phyloP scores from a whole-genome alignment of 2,888 invertebrate species.

The Litoditis marina region DNA sequence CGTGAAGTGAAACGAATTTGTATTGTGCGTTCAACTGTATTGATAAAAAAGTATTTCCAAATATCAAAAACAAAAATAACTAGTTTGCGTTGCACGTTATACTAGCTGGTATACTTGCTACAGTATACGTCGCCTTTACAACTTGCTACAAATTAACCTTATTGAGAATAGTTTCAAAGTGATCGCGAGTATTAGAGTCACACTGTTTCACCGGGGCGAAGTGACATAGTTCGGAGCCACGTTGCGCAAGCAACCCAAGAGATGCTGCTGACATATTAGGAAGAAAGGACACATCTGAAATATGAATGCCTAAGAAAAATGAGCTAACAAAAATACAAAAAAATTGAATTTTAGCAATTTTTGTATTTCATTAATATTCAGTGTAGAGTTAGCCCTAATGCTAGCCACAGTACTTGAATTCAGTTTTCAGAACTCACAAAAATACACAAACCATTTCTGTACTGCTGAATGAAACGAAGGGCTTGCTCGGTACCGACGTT shows the following conservation, averaged over 20 bases:
- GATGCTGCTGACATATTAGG: conserved; percentile 26
- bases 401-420: too few relatives aligned
- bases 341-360: background rate
- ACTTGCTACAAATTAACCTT: conserved; percentile 14
- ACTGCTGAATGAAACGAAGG: conserved; percentile 27
- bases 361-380: background rate
- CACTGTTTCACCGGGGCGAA: conserved; percentile 21
- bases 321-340: background rate
- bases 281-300: conserved; percentile 19
- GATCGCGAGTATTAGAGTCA: conserved; percentile 19
- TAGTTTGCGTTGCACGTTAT: too few relatives aligned
- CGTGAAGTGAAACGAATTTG: too few relatives aligned
- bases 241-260: conserved; percentile 20
- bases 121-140: too few relatives aligned
- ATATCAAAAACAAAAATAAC: too few relatives aligned
- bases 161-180: conserved; percentile 19
- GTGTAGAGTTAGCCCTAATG: too few relatives aligned
- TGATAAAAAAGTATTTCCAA: too few relatives aligned
- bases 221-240: conserved; percentile 28
- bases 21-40: too few relatives aligned
- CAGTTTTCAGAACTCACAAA: too few relatives aligned
- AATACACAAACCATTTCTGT: conserved; percentile 22
- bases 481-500: conserved; percentile 34
- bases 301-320: background rate
- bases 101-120: too few relatives aligned